Evolutionary conservation across 2,888 invertebrate species (phyloP).

Genomic region (Lasioglossum lativentre): DNA sequence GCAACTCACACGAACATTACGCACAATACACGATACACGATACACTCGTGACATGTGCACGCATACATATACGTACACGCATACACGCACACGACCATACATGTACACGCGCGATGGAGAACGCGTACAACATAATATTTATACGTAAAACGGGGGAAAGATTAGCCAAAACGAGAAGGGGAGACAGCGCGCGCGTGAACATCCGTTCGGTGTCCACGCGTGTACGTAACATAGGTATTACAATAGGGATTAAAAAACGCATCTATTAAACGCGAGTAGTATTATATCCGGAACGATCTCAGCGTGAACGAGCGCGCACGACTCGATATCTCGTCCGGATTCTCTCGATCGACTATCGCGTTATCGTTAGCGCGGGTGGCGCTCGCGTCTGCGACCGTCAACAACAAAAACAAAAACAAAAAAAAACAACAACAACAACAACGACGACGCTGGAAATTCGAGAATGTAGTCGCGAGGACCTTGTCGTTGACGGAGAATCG

Average conservation of each 20-base stretch:
- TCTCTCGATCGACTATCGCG: constrained; percentile 42
- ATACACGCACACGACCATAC: background rate
- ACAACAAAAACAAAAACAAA: no score
- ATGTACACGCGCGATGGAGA: constrained; percentile 10
- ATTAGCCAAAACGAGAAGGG: background rate
- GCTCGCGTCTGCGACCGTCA: background rate
- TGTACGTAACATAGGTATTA: constrained; percentile 37
- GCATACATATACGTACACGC: constrained; percentile 43
- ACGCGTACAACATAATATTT: constrained; percentile 42
- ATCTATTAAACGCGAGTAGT: constrained; percentile 54
- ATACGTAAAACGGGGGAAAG: constrained; percentile 42
- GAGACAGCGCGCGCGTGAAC: constrained; percentile 18
- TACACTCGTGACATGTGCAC: no score
- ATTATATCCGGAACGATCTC: constrained; percentile 54
- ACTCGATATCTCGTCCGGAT: constrained; percentile 54
- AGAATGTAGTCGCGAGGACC: constrained; percentile 22
- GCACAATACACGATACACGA: background rate
- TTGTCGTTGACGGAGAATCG: constrained; percentile 20
- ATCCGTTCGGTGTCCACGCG: constrained; percentile 27
- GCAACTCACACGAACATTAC: constrained; percentile 9
- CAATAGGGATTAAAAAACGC: constrained; percentile 23
- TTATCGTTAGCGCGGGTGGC: background rate
- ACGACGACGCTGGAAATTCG: constrained; percentile 22
- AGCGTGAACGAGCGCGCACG: constrained; percentile 42
- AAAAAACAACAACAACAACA: background rate